Evolutionary conservation across 2,888 invertebrate genomes (phyloP), one percentile per base, ranked within the genome.

Genomic region (Microctonus brassicae): DNA sequence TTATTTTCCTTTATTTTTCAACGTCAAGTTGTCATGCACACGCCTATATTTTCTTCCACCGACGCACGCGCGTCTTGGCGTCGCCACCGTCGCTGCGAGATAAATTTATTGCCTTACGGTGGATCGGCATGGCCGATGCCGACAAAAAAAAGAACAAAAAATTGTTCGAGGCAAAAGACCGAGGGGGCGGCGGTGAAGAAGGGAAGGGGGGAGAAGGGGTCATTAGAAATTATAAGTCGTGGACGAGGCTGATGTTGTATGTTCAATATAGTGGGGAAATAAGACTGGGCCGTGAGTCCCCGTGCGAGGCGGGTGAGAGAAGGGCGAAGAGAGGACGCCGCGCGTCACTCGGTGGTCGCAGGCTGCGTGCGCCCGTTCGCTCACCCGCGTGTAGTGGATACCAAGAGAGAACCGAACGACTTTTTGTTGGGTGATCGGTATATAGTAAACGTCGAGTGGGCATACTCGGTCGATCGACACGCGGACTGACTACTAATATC

Each of bases 181-280:
- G 67, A 70, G 66, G 70, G 26, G 57, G 22, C 11, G 55, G 36
- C 22, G 57, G 17, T 29, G 29, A 29, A 10, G 58, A 47, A 33
- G 72, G 42, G 68, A 61, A 58, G 42, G 58, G 58, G 39, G 39
- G 63, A 53, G 72, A 24, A 60, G 65, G 70, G 72, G 72, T 75
- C 75, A 77, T 77, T 77, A 76, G 76, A 77, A 77, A 77, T 77
- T 77, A 76, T 76, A 77, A 77, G 73, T 73, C 76, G 76, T 70
- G 62, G 68, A 26, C 29, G 29, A 57, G 58, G 64, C 60, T n/a
- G n/a, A n/a, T 34, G 34, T 57, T 34, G 47, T 33, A n/a, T 36
- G 42, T 62, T 33, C 52, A 68, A 36, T 66, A 57, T 57, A 39
- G 34, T 22, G 22, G n/a, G 53, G n/a, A 3, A n/a, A 47, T 17